Conservation (phyloP, 2,113 vertebrate species). For the Sapayoa aenigma region DNA sequence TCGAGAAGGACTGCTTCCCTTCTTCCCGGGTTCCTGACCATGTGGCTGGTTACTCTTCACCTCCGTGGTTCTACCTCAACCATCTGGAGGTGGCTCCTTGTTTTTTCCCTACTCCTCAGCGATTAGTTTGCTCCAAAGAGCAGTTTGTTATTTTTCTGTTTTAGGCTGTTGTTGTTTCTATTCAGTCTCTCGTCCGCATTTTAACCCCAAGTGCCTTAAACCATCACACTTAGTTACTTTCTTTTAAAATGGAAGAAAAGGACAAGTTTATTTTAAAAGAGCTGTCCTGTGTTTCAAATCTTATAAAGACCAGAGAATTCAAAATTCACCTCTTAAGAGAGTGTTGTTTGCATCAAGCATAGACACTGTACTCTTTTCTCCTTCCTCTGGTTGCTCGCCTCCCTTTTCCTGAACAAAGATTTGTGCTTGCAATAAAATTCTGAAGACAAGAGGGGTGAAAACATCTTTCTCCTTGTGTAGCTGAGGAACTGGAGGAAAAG, state of each 20-base stretch:
- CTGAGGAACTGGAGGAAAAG: not conserved
- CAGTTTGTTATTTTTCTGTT: no score
- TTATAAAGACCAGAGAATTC: not conserved
- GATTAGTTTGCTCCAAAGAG: no score
- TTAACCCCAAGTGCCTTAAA: no score
- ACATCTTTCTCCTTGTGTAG: not conserved
- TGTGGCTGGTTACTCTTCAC: no score
- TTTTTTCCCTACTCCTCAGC: no score
- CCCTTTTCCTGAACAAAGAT: not conserved
- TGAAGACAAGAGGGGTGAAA: not conserved
- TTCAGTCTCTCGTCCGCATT: no score
- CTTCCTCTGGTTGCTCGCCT: not conserved
- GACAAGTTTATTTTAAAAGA: not conserved
- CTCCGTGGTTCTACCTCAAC: no score
- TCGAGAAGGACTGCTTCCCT: no score
- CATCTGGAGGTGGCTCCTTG: no score
- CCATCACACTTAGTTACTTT: no score
- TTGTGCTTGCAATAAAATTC: not conserved
- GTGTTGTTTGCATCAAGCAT: not conserved
- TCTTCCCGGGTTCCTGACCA: no score
- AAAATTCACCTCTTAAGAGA: not conserved
- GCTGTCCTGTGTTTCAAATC: not conserved
- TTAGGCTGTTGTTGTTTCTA: no score
- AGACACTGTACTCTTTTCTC: not conserved
- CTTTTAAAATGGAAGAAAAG: not conserved